Conservation (phyloP, 1,140 invertebrate genomes). For the Platyscapa corneri region DNA sequence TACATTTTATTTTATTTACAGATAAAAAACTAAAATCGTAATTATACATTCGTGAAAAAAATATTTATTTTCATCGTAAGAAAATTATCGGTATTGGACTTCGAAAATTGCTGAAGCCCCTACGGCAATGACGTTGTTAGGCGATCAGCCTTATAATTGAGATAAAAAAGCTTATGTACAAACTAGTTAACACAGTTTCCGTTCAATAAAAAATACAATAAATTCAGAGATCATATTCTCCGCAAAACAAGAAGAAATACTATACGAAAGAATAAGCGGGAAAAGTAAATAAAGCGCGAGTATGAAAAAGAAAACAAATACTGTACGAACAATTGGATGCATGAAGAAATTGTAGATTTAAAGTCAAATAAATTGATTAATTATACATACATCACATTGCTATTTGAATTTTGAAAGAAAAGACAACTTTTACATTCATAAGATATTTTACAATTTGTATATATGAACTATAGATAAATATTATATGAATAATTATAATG, state of each 20-base stretch:
- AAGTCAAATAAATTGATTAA: constrained; percentile 48
- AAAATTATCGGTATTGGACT: too few species aligned
- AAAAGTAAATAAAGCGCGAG: constrained; percentile 18
- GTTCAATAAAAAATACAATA: background rate
- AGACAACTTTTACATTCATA: constrained; percentile 68
- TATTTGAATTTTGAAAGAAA: constrained; percentile 57
- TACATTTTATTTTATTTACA: too few species aligned
- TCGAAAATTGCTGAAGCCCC: too few species aligned
- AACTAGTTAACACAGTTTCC: too few species aligned
- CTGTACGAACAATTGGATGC: constrained; percentile 23
- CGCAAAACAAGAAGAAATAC: background rate
- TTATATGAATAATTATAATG: constrained; percentile 52
- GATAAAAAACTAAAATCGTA: too few species aligned
- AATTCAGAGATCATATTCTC: background rate
- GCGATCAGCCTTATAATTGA: too few species aligned
- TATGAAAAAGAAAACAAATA: constrained; percentile 18
- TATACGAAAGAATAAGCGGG: background rate
- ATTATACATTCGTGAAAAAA: too few species aligned
- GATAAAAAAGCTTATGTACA: too few species aligned
- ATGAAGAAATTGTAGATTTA: constrained; percentile 40
- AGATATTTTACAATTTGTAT: constrained; percentile 71
- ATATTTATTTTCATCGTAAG: too few species aligned
- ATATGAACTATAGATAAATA: constrained; percentile 67
- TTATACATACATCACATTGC: constrained; percentile 53
- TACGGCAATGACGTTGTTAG: too few species aligned